These are phyloP conservation scores for Thera britannica DNA, from an alignment of 2,888 invertebrate genomes.

Conservation along the genomic window DNA sequence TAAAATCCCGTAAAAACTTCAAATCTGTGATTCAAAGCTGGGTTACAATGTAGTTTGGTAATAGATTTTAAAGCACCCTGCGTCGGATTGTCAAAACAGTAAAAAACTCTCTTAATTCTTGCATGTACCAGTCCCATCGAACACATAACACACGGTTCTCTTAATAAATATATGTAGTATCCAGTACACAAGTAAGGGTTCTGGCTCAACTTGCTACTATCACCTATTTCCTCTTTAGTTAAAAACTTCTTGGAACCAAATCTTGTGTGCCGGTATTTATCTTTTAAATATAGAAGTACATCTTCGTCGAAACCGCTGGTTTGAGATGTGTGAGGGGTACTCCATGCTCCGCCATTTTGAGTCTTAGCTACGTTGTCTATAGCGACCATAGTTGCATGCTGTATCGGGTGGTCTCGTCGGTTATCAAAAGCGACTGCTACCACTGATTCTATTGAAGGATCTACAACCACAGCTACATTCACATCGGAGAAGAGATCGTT, in stretches of 20 bases:
- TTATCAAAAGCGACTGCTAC: constrained; percentile 88
- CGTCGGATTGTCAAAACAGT: constrained; percentile 76
- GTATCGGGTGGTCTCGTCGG: constrained; percentile 87
- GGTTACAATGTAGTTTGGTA: constrained; percentile 90
- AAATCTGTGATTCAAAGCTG: constrained; percentile 95
- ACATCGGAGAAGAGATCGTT: constrained; percentile 44
- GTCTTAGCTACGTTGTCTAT: constrained; percentile 93
- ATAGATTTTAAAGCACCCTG: constrained; percentile 90
- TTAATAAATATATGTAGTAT: constrained; percentile 91
- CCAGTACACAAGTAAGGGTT: constrained; percentile 94
- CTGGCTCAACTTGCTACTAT: constrained; percentile 50
- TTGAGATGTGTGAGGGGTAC: constrained; percentile 60
- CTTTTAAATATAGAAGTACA: constrained; percentile 63
- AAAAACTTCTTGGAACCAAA: constrained; percentile 78
- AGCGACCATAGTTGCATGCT: constrained; percentile 94
- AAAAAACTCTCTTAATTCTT: constrained; percentile 93
- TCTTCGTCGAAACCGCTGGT: constrained; percentile 45
- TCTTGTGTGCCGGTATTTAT: constrained; percentile 60
- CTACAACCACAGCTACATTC: constrained; percentile 87
- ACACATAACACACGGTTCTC: constrained; percentile 97
- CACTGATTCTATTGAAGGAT: constrained; percentile 87
- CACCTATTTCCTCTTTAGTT: constrained; percentile 56
- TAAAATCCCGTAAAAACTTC: constrained; percentile 91
- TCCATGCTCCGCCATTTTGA: constrained; percentile 92
- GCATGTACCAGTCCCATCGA: constrained; percentile 97